Conservation (phyloP, 37 sponge, comb jelly and placozoan genomes). For the Theonella swinhoei region DNA sequence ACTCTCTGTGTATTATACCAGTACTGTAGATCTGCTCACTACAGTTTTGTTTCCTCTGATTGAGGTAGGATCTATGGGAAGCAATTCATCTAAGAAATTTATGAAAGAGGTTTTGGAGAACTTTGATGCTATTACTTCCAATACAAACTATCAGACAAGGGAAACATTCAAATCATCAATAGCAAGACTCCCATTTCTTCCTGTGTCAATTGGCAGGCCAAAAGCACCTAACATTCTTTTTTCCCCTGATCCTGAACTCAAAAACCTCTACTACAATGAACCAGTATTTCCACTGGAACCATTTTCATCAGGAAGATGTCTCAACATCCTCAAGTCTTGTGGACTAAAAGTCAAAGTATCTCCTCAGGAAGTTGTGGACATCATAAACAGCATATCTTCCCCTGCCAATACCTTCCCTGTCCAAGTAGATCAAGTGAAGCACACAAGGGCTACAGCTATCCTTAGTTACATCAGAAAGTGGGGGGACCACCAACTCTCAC, state of each 20-base stretch:
- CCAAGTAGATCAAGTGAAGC: not conserved
- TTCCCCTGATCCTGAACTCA: conserved; percentile 18
- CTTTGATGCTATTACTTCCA: not conserved
- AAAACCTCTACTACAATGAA: conserved; percentile 33
- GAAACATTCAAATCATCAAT: not conserved
- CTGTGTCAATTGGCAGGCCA: not conserved
- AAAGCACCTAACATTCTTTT: conserved; percentile 7
- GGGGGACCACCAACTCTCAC: not conserved
- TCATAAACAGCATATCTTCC: conserved; percentile 25
- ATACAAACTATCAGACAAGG: not conserved
- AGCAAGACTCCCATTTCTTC: conserved; percentile 11
- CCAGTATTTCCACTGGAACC: conserved; percentile 51
- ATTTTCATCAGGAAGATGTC: conserved; percentile 1
- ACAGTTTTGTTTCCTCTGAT: conserved; percentile 28
- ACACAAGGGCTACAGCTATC: conserved; percentile 43
- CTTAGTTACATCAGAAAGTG: conserved; percentile 9
- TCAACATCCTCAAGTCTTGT: conserved; percentile 4
- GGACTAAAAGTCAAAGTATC: conserved; percentile 21
- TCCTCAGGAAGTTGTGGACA: conserved; percentile 33
- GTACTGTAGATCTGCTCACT: conserved; percentile 9
- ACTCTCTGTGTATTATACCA: conserved; percentile 4
- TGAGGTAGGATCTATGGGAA: not conserved
- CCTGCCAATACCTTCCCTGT: not conserved
- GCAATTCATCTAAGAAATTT: not conserved
- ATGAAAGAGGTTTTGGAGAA: conserved; percentile 36